Percentiles rank a stretch among this genome's conserved stretches.
Evolutionary conservation across 2,113 vertebrate species (phyloP).

Genomic region (Cyprinodon tularosa): DNA sequence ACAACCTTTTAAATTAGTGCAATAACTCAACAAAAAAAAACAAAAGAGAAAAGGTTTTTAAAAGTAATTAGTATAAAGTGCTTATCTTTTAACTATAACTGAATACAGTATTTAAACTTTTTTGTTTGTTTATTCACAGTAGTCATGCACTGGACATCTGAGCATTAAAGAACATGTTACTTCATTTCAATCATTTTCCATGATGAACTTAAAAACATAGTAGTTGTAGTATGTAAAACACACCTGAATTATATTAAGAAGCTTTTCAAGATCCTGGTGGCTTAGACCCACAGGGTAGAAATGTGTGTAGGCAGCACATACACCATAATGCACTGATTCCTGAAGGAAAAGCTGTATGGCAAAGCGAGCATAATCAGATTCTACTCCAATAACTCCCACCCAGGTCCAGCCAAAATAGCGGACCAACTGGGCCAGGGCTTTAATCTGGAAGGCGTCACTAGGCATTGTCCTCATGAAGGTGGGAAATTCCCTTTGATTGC

Average conservation of each 20-base stretch:
- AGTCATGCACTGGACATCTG: too few species aligned
- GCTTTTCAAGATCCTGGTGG: constrained; percentile 49
- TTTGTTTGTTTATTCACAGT: too few species aligned
- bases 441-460: constrained; percentile 78
- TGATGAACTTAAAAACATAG: not conserved
- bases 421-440: constrained; percentile 70
- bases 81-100: not conserved
- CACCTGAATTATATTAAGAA: constrained; percentile 67
- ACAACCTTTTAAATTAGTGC: not conserved
- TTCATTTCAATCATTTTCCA: not conserved
- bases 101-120: not conserved
- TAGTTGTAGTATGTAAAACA: not conserved
- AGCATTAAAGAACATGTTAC: not conserved
- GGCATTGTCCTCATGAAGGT: constrained; percentile 81
- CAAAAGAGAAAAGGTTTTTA: not conserved
- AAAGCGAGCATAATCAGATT: constrained; percentile 77
- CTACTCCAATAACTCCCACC: constrained; percentile 76
- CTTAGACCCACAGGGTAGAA: constrained; percentile 63
- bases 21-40: too few species aligned
- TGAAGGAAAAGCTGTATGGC: constrained; percentile 78
- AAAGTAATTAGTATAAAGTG: too few species aligned
- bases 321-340: constrained; percentile 63
- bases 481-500: constrained; percentile 74
- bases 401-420: constrained; percentile 78
- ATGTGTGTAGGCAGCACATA: constrained; percentile 75